phyloP scores from a whole-genome alignment of 2,113 vertebrate species.

The Gyps fulvus region DNA sequence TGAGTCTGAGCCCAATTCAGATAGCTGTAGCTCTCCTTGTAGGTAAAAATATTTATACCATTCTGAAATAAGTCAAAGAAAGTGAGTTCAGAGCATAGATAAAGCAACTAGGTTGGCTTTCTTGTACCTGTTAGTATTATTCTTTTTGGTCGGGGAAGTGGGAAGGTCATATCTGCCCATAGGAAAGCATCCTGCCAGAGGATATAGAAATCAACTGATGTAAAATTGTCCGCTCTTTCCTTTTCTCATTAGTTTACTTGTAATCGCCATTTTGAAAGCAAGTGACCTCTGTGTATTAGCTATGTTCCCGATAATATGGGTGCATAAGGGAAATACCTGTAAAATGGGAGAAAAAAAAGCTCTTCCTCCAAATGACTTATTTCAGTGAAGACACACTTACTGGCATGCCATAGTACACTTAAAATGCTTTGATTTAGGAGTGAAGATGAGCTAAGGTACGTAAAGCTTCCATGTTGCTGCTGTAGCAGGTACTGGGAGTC shows the following conservation, averaged over 20 bases:
- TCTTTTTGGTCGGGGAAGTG: neutral
- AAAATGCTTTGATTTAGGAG: neutral
- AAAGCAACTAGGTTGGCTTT: neutral
- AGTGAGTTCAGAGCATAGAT: neutral
- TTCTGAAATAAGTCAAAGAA: neutral
- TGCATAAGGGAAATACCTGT: neutral
- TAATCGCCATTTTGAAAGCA: neutral
- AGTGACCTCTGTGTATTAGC: neutral
- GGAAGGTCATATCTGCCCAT: neutral
- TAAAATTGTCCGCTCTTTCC: neutral
- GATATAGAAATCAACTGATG: neutral
- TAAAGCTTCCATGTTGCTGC: neutral
- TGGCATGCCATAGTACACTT: neutral
- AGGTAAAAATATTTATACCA: neutral
- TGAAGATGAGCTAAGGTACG: neutral
- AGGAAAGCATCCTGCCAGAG: neutral
- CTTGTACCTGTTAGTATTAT: neutral
- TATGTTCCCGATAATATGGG: neutral
- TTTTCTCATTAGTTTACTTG: neutral
- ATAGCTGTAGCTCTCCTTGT: neutral
- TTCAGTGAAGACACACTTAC: neutral
- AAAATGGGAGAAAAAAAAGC: neutral
- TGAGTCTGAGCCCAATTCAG: neutral
- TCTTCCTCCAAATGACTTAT: neutral
- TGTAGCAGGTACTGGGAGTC: neutral